Evolutionary conservation across 2,797 vertebrate species (phyloP), one percentile per base, ranked within the genome.

Genomic region (Eleutherodactylus coqui): DNA sequence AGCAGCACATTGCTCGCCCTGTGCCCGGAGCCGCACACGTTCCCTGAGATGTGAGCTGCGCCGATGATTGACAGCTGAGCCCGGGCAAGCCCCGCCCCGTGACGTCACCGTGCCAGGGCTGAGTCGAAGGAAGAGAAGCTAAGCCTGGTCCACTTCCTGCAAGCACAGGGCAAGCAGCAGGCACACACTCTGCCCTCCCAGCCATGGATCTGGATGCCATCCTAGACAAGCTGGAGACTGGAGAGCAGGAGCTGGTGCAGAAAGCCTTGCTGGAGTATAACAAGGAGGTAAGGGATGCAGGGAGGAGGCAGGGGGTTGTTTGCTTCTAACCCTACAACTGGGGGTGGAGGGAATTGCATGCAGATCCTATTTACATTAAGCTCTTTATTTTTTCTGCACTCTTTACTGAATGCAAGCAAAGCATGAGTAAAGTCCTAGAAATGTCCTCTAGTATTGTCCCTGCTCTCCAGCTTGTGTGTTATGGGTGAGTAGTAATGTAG

Each of bases 171-270:
- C 27, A 19, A 45, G 77, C 38, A 32, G 24, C 34, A 47, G 17
- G 24, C 78, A 53, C 5, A 41, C 78, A 43, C 73, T 53, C 69
- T 60, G 36, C 34, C 64, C 55, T 38, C 55, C 64, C 62, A 89
- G 91, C 36, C 88, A 94, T 94, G 94, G 93, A 91, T 8, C 72
- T 94, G 89, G 91, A 93, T 85, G 88, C 89, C 91, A 93, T 95
- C 90, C 93, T 95, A 89, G 90, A 90, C 62, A 92, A 92, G 88
- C 93, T 95, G 89, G 93, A 92, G 89, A 91, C 88, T 88, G 93
- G 92, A 16, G 90, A 95, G 85, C 92, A 93, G 88, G 91, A 88
- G 4, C 90, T 91, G 34, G 88, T 95, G 83, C 91, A 93, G 76
- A 88, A 77, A 10, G 90, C 93, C 72, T 90, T 95, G 85, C 90